Base-by-base conservation (phyloP, 2,113 vertebrate species). In the Halcyon senegalensis region DNA sequence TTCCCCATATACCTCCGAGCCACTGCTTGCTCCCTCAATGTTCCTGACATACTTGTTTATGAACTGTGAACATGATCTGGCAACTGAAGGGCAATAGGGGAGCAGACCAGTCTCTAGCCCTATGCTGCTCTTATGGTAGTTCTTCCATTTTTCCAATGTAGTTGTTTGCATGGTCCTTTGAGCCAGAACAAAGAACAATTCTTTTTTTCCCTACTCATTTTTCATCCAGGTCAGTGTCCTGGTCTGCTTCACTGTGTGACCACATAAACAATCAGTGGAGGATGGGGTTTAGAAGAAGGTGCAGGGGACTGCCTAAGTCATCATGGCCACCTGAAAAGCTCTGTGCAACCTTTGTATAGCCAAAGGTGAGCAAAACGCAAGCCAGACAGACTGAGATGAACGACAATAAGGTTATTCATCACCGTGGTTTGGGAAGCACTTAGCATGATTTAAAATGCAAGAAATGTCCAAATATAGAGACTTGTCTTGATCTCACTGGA, bases 371-470 rank as follows among this genome's bases (percentile, higher is more conserved):
- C n/a, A 58, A 87, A 96, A 79, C 1, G 8, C 64, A 68, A 93
- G 66, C 23, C 77, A 91, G 84, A 60, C 30, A 84, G 83, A 67
- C 39, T 48, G 87, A 94, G 68, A 89, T 78, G 80, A 91, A 64
- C 0, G 3, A 68, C 62, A 80, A 13, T 17, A 50, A 79, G 51
- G 81, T 89, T 93, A 76, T 91, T 87, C 53, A 92, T 85, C 80
- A 68, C 25, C 3, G 14, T 3, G 13, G 83, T 87, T 66, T 89
- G 69, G 74, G 48, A 84, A 94, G 81, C 77, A 85, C 48, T 97
- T 91, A 89, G 20, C 50, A 41, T 89, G 92, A 95, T 96, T 96
- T 95, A 96, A 94, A 95, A 66, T 83, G 23, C 86, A 67, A 96
- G 76, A 94, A 92, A 83, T 43, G 84, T 62, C 84, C 80, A 94